Evolutionary conservation across 1,140 invertebrate species (phyloP), one percentile per base, ranked within the genome.

Genomic region (Penaeus vannamei): DNA sequence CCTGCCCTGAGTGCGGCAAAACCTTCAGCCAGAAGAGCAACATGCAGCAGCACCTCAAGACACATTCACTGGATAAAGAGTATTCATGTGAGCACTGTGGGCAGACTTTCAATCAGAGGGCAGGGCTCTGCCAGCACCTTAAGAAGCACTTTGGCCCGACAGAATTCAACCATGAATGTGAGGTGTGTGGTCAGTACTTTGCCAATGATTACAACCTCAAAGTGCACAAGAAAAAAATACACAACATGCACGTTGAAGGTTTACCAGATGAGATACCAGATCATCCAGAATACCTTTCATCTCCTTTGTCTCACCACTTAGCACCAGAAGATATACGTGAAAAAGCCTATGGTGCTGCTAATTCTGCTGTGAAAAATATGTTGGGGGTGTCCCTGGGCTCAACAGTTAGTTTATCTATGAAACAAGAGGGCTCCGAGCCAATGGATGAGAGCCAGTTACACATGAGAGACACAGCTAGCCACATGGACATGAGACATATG

Each of bases 11-110:
- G 92, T 98, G 98, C 93, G 96, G 96, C 92, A 98, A 98, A 92
- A 96, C 96, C 91, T 98, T 98, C 92, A 97, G 97, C 90, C 97
- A 98, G 4, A 98, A 98, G 92, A 97, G 97, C 92, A 98, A 98
- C 93, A 94, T 98, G 79, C 97, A 97, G 93, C 97, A 98, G 1
- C 97, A 98, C 92, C 94, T 97, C 23, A 94, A 97, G 69, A 97
- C 97, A 79, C 97, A 98, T 92, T 97, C 97, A 42, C 97, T 98
- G 92, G 94, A 95, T 93, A 94, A 96, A 2, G 96, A 96, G 0
- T 96, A 96, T 92, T 96, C 97, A 90, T 98, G 98, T 92, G 95
- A 97, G 69, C 96, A 98, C 59, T 99, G 98, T 93, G 96, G 96
- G 20, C 91, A 91, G 76, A 91, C 89, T 60, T 91, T 91, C 85